These are phyloP conservation scores for Phortica variegata DNA, from an alignment of 1,140 invertebrate genomes.

Conservation along the genomic window DNA sequence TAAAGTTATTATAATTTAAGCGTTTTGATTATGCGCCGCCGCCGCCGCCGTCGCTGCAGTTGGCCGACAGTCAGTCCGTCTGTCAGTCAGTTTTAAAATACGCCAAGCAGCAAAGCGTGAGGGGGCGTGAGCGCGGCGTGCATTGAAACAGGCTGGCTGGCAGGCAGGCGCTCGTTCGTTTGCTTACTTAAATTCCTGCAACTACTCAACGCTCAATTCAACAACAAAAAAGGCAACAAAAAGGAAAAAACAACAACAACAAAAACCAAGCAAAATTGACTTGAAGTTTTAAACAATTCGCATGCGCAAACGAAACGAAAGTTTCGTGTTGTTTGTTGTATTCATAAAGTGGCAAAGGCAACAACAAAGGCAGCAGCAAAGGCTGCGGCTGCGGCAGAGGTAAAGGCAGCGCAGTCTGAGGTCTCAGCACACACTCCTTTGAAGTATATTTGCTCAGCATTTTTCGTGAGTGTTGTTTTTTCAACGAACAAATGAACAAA, in stretches of 20 bases:
- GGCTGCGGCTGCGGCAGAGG: conserved; percentile 21
- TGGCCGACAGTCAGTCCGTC: no score
- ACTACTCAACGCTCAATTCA: no score
- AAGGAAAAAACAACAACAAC: no score
- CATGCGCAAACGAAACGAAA: no score
- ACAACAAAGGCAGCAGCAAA: not conserved
- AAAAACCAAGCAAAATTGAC: no score
- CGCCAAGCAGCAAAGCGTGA: conserved; percentile 44
- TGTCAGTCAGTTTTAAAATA: conserved; percentile 54
- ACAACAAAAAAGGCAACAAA: not conserved
- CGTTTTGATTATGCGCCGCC: conserved; percentile 48
- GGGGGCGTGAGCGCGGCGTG: conserved; percentile 2
- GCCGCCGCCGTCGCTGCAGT: no score
- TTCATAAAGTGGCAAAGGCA: conserved; percentile 2
- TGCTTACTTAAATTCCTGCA: no score
- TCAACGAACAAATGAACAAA: no score
- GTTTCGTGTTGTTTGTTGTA: conserved; percentile 16
- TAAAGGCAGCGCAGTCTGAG: no score
- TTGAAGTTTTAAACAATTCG: no score
- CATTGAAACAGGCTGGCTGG: not conserved
- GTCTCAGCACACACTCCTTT: conserved; percentile 4
- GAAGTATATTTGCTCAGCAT: conserved; percentile 2
- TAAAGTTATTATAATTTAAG: conserved; percentile 56
- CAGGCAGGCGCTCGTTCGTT: no score
- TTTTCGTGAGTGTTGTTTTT: no score